Evolutionary conservation across 2,113 vertebrate genomes (phyloP).

Genomic region (Pseudopipra pipra): DNA sequence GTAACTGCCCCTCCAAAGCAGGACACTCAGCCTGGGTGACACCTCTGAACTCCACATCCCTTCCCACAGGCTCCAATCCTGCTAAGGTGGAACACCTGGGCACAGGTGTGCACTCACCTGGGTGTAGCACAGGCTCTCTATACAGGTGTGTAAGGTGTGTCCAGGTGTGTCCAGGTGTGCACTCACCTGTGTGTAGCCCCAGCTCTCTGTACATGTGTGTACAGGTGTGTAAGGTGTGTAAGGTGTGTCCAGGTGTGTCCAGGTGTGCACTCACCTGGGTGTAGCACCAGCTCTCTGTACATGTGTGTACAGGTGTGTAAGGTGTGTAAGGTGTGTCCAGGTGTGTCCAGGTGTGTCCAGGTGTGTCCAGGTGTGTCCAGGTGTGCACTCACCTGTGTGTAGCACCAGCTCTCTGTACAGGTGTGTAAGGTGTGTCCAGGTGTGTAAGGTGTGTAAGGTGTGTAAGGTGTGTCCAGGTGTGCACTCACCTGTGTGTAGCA

Average conservation of each 20-base stretch:
- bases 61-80: not conserved
- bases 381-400: no score
- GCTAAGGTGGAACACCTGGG: not conserved
- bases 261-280: not conserved
- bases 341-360: not conserved
- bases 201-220: constrained; percentile 82
- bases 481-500: not conserved
- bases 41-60: not conserved
- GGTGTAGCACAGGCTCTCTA: no score
- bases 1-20: not conserved
- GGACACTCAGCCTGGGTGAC: no score
- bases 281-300: not conserved
- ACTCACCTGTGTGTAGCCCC: constrained; percentile 95
- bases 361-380: no score
- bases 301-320: not conserved
- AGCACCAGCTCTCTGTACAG: no score
- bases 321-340: no score
- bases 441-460: no score
- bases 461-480: no score
- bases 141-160: no score
- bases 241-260: no score
- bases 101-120: no score
- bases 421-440: no score
- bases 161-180: not conserved
- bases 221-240: not conserved